Evolutionary conservation across 2,888 invertebrate species (phyloP).

Genomic region (Cosmia trapezina): DNA sequence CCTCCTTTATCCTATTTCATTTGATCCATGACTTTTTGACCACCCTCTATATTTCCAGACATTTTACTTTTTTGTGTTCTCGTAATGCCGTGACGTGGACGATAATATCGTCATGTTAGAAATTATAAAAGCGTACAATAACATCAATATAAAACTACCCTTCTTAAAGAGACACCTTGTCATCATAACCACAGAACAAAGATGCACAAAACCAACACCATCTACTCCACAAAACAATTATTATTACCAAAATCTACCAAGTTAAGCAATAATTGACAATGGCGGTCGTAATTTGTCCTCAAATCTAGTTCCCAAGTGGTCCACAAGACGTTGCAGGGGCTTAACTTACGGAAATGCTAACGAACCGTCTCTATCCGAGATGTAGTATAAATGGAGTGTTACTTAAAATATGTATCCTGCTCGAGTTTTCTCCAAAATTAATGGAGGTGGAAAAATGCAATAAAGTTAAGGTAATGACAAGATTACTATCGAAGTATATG

Average conservation of each 20-base stretch:
- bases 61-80: no score
- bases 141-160: neutral
- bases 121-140: neutral
- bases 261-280: constrained; percentile 61
- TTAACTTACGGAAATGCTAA: constrained; percentile 65
- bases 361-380: constrained; percentile 55
- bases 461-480: neutral
- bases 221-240: constrained; percentile 32
- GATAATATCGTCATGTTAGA: no score
- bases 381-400: constrained; percentile 37
- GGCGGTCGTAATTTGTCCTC: constrained; percentile 59
- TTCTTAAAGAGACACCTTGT: neutral
- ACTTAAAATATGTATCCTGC: neutral
- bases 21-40: no score
- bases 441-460: neutral
- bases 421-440: neutral
- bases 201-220: neutral
- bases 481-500: neutral
- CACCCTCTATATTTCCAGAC: no score
- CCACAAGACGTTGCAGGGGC: constrained; percentile 49
- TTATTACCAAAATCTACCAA: constrained; percentile 35
- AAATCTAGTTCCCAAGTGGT: constrained; percentile 58
- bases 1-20: no score
- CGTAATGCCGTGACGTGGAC: no score
- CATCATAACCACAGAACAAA: neutral